These are phyloP conservation scores for Mesorhabditis sp. DNA, from an alignment of 2,888 invertebrate genomes.

Conservation along the genomic window DNA sequence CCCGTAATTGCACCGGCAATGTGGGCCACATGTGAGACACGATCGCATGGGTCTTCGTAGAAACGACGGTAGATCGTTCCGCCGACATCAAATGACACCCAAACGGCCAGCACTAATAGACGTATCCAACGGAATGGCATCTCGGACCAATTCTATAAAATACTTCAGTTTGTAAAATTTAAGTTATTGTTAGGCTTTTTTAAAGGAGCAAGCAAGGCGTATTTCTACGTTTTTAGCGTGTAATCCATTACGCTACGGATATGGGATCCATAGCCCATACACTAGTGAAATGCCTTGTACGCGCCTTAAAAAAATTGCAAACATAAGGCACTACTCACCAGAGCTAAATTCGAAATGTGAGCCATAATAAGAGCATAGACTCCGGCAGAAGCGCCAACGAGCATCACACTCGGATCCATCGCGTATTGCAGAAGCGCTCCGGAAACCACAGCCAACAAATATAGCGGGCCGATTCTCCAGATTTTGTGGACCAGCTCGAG, in stretches of 20 bases:
- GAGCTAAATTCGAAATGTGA: conserved; percentile 59
- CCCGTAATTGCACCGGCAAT: conserved; percentile 86
- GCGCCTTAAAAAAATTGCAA: neutral
- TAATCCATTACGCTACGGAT: too few species aligned
- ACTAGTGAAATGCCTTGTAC: too few species aligned
- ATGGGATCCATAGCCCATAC: too few species aligned
- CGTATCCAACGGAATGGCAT: conserved; percentile 89
- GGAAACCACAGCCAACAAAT: conserved; percentile 49
- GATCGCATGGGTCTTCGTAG: conserved; percentile 71
- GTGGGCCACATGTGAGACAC: conserved; percentile 91
- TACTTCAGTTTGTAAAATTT: neutral
- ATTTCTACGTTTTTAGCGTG: too few species aligned
- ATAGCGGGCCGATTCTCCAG: conserved; percentile 75
- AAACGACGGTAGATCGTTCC: conserved; percentile 88
- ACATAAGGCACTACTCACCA: conserved; percentile 57
- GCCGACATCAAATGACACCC: conserved; percentile 80
- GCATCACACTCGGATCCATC: conserved; percentile 65
- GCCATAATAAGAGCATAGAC: conserved; percentile 59
- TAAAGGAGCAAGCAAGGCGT: too few species aligned
- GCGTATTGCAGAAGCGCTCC: conserved; percentile 62
- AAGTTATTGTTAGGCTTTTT: neutral
- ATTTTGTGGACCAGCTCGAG: conserved; percentile 86
- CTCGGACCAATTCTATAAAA: conserved; percentile 81
- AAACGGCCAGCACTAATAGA: conserved; percentile 74
- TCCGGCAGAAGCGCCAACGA: conserved; percentile 64